A percentile compares a stretch with the other conserved stretches of the same genome.
These are phyloP conservation scores for Terrapene triunguis DNA, from an alignment of 2,113 vertebrate genomes.

Conservation along the genomic window DNA sequence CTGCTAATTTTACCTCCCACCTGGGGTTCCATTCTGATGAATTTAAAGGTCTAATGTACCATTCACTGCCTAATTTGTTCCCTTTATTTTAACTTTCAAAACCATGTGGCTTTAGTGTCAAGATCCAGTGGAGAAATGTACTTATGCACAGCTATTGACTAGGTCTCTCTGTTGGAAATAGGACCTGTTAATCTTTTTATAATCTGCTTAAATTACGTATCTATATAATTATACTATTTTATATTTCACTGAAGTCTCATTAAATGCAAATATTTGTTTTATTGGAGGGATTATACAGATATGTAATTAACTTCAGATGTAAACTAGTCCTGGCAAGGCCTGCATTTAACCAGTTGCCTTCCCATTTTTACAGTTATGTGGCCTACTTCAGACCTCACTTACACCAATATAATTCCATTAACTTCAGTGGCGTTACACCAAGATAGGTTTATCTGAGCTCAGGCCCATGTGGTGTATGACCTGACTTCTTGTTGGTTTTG, in stretches of 20 bases:
- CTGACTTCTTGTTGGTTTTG: neutral
- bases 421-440: neutral
- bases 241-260: slow-evolving; percentile 34
- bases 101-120: neutral
- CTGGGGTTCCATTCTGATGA: neutral
- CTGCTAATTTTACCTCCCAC: slow-evolving; percentile 59
- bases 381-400: neutral
- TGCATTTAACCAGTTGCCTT: slow-evolving; percentile 42
- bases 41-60: slow-evolving; percentile 33
- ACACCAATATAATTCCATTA: neutral
- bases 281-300: slow-evolving; percentile 56
- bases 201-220: slow-evolving; percentile 23
- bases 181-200: neutral
- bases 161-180: slow-evolving; percentile 23
- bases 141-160: neutral
- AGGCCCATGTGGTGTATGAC: neutral
- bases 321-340: slow-evolving; percentile 48
- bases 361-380: slow-evolving; percentile 4
- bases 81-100: neutral
- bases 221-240: slow-evolving; percentile 24
- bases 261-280: slow-evolving; percentile 51
- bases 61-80: slow-evolving; percentile 32
- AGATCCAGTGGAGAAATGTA: slow-evolving; percentile 26
- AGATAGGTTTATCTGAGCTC: neutral
- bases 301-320: slow-evolving; percentile 63